These are phyloP conservation scores for Bufo bufo DNA, from an alignment of 2,113 vertebrate species.

Conservation along the genomic window DNA sequence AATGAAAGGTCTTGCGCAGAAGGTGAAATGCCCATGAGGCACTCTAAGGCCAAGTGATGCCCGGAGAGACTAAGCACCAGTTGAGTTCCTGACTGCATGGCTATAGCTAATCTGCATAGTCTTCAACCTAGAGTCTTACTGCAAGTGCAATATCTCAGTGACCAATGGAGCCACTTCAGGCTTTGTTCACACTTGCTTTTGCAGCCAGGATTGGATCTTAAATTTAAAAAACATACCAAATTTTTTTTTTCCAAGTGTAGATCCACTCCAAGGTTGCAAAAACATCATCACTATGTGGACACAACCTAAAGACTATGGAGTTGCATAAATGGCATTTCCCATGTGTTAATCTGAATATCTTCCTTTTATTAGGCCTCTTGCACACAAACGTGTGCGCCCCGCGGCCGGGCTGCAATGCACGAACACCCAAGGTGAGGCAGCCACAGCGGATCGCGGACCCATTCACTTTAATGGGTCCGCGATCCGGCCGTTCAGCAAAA, in stretches of 20 bases:
- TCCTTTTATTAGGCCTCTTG: too few relatives aligned
- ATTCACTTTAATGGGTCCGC: too few relatives aligned
- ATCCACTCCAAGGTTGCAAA: neutral
- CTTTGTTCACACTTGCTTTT: too few relatives aligned
- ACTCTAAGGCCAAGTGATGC: neutral
- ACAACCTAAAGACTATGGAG: neutral
- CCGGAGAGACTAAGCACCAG: constrained; percentile 11
- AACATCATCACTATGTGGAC: neutral
- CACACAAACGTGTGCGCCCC: too few relatives aligned
- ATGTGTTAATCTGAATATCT: neutral
- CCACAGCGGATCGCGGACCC: too few relatives aligned
- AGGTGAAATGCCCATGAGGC: neutral
- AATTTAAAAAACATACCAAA: too few relatives aligned
- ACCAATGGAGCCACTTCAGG: too few relatives aligned
- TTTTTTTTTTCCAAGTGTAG: neutral
- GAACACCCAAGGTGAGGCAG: too few relatives aligned
- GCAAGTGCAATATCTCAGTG: neutral
- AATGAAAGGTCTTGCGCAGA: neutral
- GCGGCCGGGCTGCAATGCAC: too few relatives aligned
- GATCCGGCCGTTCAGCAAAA: too few relatives aligned
- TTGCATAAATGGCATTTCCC: neutral
- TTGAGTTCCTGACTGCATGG: neutral
- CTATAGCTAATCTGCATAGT: neutral
- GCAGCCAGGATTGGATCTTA: too few relatives aligned
- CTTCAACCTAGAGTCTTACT: neutral